Evolutionary conservation across 2,888 invertebrate genomes (phyloP).

Genomic region (Alentia gelatinosa): DNA sequence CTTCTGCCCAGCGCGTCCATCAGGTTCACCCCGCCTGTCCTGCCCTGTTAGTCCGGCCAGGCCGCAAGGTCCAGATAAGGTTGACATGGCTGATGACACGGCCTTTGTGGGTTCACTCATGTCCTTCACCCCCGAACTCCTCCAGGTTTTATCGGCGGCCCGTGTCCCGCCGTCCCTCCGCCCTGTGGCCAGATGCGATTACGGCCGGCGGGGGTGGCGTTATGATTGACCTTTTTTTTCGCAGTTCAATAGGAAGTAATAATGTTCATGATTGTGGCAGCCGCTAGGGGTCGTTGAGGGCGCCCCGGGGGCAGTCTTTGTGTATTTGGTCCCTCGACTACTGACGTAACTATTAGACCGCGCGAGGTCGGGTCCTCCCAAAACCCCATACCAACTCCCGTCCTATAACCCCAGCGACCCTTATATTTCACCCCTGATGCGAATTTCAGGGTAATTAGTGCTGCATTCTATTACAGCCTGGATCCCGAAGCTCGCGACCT

Average conservation of each 20-base stretch:
- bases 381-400: no score
- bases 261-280: constrained; percentile 43
- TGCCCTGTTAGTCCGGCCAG: background rate
- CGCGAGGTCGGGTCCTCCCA: background rate
- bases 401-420: background rate
- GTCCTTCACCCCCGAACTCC: background rate
- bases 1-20: background rate
- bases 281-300: background rate
- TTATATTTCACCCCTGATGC: background rate
- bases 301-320: background rate
- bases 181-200: constrained; percentile 41
- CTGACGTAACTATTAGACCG: constrained; percentile 35
- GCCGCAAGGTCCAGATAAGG: background rate
- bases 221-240: constrained; percentile 43
- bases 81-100: constrained; percentile 37
- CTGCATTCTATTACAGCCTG: constrained; percentile 43
- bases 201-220: constrained; percentile 15
- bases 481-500: constrained; percentile 38
- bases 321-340: constrained; percentile 25
- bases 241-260: constrained; percentile 35
- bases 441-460: constrained; percentile 47
- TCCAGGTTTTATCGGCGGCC: constrained; percentile 17
- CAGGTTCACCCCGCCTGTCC: constrained; percentile 15
- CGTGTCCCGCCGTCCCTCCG: background rate
- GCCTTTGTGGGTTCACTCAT: constrained; percentile 42